Base-by-base conservation (phyloP, 2,888 invertebrate species). In the Mythimna albipuncta region DNA sequence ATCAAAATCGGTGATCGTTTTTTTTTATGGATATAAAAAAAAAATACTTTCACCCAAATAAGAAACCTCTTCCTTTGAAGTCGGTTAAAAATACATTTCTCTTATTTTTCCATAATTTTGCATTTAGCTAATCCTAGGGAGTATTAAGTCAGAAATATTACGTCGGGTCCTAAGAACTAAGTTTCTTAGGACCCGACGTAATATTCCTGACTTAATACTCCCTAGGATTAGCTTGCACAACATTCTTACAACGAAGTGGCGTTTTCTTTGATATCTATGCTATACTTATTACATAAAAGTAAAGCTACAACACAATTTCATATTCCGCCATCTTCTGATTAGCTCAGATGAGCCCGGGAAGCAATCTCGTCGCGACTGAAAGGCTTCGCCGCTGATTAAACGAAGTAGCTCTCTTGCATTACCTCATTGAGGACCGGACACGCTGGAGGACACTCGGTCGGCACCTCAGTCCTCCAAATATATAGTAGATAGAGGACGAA, bases 331-430 rank as follows among this genome's bases (percentile, higher is more conserved):
- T 74, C 21, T 74, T 68, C 59, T 74, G 78, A 78, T 80, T 81
- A 81, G 50, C 64, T 78, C 57, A 74, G 79, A 78, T 64, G 80
- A 78, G 69, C 64, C 59, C 52, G 35, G 62, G 16, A 80, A 77
- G 81, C 83, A 81, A 81, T 85, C 83, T 85, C 81, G 71, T 69
- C 44, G 54, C 63, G 9, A 57, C 66, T 79, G 76, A 69, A 75
- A 81, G 81, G 83, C 58, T 83, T 81, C 75, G 9, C 38, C 32
- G 68, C 72, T 85, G 85, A 84, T 84, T 84, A 84, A 71, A 84
- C 75, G 61, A 69, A 64, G 75, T 52, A 73, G 69, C 75, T 65
- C 21, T 57, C n/a, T 59, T 38, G 72, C 70, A 74, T 85, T 75
- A 75, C 69, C 72, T 79, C 64, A 72, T 72, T 79, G 72, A 72